Percentiles rank a stretch among this genome's conserved stretches.
Conservation (phyloP, 2,888 invertebrate species). For the Eutolmus rufibarbis region DNA sequence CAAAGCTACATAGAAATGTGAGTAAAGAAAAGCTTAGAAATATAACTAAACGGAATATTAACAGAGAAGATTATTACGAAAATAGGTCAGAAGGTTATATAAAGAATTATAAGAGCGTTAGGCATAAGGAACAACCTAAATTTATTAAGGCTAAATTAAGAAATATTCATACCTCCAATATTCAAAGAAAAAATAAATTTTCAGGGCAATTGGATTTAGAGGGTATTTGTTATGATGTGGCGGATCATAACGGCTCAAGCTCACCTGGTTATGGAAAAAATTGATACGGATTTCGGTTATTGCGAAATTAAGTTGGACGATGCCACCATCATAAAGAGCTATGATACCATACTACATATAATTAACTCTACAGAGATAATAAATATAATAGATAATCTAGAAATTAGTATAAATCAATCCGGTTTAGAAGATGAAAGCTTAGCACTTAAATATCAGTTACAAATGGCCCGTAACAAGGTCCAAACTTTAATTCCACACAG, state of each 20-base stretch:
- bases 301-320: neutral
- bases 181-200: too few species aligned
- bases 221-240: too few species aligned
- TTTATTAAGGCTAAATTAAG: neutral
- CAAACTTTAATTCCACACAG: too few species aligned
- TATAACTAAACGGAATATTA: neutral
- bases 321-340: neutral
- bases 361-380: neutral
- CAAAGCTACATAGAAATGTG: too few species aligned
- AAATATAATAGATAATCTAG: too few species aligned
- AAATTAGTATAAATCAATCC: too few species aligned
- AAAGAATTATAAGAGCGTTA: neutral
- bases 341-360: neutral
- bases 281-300: neutral
- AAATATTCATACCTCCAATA: too few species aligned
- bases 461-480: too few species aligned
- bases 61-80: neutral
- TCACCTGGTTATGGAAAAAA: neutral
- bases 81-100: constrained; percentile 3
- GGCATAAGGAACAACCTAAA: constrained; percentile 6
- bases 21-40: neutral
- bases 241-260: neutral
- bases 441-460: too few species aligned
- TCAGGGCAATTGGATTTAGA: too few species aligned
- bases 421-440: too few species aligned